Base-by-base conservation (phyloP, 2,888 invertebrate genomes). In the Drosophila mayaguana region DNA sequence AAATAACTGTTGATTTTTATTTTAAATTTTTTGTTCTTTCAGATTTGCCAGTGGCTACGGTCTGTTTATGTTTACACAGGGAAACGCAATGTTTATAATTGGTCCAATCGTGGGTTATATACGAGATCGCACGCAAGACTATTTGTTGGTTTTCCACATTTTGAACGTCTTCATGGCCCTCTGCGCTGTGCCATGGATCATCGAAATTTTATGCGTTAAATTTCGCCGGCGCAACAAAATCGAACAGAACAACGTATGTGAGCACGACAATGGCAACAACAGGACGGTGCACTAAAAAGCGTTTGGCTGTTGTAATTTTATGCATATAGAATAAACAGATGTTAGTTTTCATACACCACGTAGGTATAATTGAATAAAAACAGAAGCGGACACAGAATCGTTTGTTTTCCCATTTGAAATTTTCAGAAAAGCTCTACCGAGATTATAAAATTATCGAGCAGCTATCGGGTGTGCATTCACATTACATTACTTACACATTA, bases 31-130 rank as follows among this genome's bases (percentile, higher is more conserved):
- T 42, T 9, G 12, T 6, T 12, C 2, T 20, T 14, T 0, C 54
- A 93, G 95, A 80, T 96, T 96, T 84, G 95, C 96, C 9, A 95
- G 95, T 1, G 96, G 96, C 0, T 94, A 96, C 82, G 96, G 96
- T 0, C 92, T 96, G 45, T 96, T 95, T 83, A 96, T 96, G 90
- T 94, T 96, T 28, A 94, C 96, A 66, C 95, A 95, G 72, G 96
- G 96, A 1, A 93, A 95, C 32, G 93, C 95, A 7, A 95, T 95
- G 91, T 94, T 96, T 38, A 80, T 95, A n/a, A 94, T 95, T 63
- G 96, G 96, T 55, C 95, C 96, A 2, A 90, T 96, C 64, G 95
- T 95, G 81, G 96, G 96, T 94, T 92, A 94, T 59, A 92, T 95
- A 43, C 94, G 94, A 74, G 94, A 94, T 86, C 92, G 93, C 46